Evolutionary conservation across 2,888 invertebrate species (phyloP), one percentile per base, ranked within the genome.

Genomic region (Drosophila tripunctata): DNA sequence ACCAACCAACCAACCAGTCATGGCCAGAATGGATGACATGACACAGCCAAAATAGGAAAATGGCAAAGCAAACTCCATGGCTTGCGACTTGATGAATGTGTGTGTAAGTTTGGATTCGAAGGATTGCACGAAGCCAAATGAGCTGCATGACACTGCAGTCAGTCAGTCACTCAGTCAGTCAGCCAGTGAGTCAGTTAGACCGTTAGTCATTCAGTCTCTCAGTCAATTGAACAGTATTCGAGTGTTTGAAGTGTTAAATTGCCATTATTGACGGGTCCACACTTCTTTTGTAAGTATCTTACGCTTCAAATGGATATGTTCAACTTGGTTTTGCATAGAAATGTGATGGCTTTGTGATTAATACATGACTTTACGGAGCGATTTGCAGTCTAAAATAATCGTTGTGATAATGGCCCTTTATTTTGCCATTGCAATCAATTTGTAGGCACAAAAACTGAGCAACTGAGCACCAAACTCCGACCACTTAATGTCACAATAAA

Each of bases 401-500:
- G 52, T 15, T 60, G 44, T 36, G 44, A 60, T 58, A 51, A 58
- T 58, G 41, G 41, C 22, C 79, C 79, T 82, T 75, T 64, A 75
- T 69, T 52, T 74, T 65, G 70, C 62, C 62, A 82, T 85, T 79
- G 79, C 78, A 84, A 84, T 84, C 83, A 84, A 82, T 85, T 84
- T 69, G 57, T 75, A 65, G 83, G 72, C 76, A 31, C 56, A 61
- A 45, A 74, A 83, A 63, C 24, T 38, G 19, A 50, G 12, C 36
- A 38, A 22, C 43, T 43, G 61, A 52, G 66, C 54, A 68, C 50
- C 58, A n/a, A 61, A 67, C 79, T 69, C 67, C 48, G 65, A 84
- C 77, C 87, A 87, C 87, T 88, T 86, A 86, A 88, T 81, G 85
- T 71, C 87, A 81, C 87, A 85, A 86, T 88, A 87, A 84, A 88